Percentiles rank a stretch among this genome's conserved stretches.
phyloP scores from a whole-genome alignment of 2,113 vertebrate genomes.

The Atrichornis clamosus region DNA sequence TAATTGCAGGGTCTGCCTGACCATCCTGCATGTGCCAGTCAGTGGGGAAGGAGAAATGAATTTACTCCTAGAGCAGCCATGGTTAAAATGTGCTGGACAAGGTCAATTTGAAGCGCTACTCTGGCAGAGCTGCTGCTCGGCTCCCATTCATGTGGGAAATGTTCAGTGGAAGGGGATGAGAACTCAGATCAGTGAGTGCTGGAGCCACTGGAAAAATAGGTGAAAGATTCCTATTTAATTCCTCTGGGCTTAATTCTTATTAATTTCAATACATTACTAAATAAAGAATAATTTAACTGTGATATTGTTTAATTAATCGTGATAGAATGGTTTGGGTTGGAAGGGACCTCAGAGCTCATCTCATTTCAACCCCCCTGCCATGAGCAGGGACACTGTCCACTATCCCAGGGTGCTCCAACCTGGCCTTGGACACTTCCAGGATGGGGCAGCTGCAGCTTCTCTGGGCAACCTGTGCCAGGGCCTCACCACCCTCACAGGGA shows the following conservation, averaged over 20 bases:
- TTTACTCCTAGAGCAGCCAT: background rate
- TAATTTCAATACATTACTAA: background rate
- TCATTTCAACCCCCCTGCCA: background rate
- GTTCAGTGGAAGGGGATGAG: background rate
- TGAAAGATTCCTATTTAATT: background rate
- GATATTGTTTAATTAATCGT: background rate
- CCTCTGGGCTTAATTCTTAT: background rate
- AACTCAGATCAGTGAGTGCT: background rate
- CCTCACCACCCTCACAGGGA: background rate
- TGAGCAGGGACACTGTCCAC: background rate
- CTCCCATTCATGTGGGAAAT: background rate
- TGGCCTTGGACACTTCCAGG: background rate
- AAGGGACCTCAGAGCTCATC: background rate
- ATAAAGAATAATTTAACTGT: background rate
- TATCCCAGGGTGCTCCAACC: fast-evolving
- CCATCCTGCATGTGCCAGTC: background rate
- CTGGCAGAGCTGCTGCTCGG: background rate
- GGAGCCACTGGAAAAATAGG: background rate
- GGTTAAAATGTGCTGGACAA: background rate
- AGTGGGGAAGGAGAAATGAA: background rate
- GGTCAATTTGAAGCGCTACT: background rate
- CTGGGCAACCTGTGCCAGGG: background rate
- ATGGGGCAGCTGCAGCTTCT: background rate
- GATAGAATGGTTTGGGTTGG: background rate
- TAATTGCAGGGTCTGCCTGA: background rate